phyloP scores from a whole-genome alignment of 2,797 vertebrate genomes.

The Alauda arvensis region DNA sequence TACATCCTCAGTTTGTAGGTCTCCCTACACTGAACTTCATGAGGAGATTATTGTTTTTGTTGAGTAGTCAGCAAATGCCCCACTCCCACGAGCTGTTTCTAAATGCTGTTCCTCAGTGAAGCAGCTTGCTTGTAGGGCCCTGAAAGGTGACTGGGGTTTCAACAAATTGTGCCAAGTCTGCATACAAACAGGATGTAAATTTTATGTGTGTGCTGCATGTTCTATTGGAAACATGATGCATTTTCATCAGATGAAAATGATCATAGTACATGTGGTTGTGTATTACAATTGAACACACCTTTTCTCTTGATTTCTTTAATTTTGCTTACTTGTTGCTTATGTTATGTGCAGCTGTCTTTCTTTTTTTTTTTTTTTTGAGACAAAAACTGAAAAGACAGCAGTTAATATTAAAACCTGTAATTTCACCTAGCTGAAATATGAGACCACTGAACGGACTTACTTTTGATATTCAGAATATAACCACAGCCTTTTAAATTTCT shows the following conservation, averaged over 20 bases:
- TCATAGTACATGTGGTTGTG: background rate
- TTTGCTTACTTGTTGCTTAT: conserved; percentile 8
- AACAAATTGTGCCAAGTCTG: background rate
- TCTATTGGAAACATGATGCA: conserved; percentile 5
- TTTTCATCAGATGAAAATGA: conserved; percentile 32
- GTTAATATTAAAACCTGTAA: background rate
- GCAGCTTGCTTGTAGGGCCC: background rate
- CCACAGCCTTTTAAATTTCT: conserved; percentile 28
- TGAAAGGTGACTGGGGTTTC: background rate
- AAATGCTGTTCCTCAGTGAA: background rate
- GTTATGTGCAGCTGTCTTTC: background rate
- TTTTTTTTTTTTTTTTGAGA: background rate
- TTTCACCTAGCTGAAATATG: background rate
- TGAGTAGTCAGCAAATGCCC: background rate
- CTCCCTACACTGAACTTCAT: background rate
- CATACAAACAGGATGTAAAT: conserved; percentile 25
- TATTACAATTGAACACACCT: background rate
- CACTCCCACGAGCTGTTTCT: background rate
- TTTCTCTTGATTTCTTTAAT: background rate
- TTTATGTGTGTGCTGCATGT: conserved; percentile 40
- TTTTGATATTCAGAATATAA: background rate
- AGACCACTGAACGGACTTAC: background rate
- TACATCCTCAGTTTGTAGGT: background rate
- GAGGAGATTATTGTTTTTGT: conserved; percentile 9
- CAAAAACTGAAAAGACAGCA: background rate